Evolutionary conservation across 2,113 vertebrate species (phyloP), one percentile per base, ranked within the genome.

Genomic region (Myiopsitta monachus): DNA sequence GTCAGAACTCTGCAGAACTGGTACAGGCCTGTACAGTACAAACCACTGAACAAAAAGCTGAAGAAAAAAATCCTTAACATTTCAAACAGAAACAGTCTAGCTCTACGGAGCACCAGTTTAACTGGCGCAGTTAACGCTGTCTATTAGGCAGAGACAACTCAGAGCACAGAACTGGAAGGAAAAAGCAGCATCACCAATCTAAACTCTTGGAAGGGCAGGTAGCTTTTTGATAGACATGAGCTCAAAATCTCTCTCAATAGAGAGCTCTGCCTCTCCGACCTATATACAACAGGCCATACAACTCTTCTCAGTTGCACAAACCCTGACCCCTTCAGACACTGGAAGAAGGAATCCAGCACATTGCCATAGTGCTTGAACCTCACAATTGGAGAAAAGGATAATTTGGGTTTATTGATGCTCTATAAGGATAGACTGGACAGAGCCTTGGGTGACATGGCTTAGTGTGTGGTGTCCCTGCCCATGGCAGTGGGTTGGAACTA

Each of bases 341-440:
- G 15, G 36, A 66, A 66, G 18, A 76, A 11, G 33, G 30, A 74
- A 69, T 57, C 11, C 41, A 49, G 13, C 6, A 5, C 8, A n/a
- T 23, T 13, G 23, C 3, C 15, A 55, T 77, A 81, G 30, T 22
- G 9, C 18, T 83, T 59, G 31, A 78, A 67, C 7, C 5, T 84
- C 43, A 18, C 4, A 30, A 31, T 0, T 72, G 6, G 0, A 12
- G 38, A 51, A 70, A 21, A 17, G 7, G 5, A 26, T 67, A 75
- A 39, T 64, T 68, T 55, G 47, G 3, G 31, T 47, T 85, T 21
- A 21, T 30, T 68, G 44, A 12, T 55, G 14, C 7, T 73, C 6
- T 26, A 62, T n/a, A 14, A 59, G 33, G 8, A 14, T 14, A n/a
- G 21, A 33, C 33, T 59, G 21, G 55, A 59, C 33, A n/a, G 33